Percentiles rank a stretch among this genome's conserved stretches.
Conservation (phyloP, 2,797 vertebrate species). For the Bryconaethiops microstoma region DNA sequence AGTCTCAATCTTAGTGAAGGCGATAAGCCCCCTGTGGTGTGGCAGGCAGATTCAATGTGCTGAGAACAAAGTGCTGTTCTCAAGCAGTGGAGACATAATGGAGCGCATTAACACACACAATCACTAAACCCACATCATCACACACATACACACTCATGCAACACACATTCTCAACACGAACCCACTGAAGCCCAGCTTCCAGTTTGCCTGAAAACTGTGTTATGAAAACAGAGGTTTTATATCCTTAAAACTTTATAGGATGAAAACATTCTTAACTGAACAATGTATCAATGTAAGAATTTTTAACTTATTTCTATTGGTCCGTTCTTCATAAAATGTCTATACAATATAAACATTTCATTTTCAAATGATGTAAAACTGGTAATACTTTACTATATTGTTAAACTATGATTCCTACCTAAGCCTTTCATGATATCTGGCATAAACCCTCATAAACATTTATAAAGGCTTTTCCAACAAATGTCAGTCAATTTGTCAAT, state of each 20-base stretch:
- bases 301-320: background rate
- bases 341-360: background rate
- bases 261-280: no score
- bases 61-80: slow-evolving; percentile 68
- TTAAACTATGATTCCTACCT: no score
- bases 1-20: slow-evolving; percentile 67
- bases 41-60: slow-evolving; percentile 61
- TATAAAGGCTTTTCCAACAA: no score
- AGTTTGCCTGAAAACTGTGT: background rate
- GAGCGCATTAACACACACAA: slow-evolving; percentile 55
- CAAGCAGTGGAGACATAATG: slow-evolving; percentile 69
- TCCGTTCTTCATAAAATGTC: background rate
- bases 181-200: background rate
- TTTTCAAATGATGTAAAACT: no score
- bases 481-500: no score
- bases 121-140: background rate
- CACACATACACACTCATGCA: slow-evolving; percentile 27
- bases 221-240: no score
- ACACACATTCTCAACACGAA: slow-evolving; percentile 8
- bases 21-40: slow-evolving; percentile 58
- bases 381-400: no score
- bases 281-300: no score
- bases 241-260: no score
- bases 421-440: no score
- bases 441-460: no score